Evolutionary conservation across 2,888 invertebrate genomes (phyloP).

Genomic region (Stenotaenia linearis): DNA sequence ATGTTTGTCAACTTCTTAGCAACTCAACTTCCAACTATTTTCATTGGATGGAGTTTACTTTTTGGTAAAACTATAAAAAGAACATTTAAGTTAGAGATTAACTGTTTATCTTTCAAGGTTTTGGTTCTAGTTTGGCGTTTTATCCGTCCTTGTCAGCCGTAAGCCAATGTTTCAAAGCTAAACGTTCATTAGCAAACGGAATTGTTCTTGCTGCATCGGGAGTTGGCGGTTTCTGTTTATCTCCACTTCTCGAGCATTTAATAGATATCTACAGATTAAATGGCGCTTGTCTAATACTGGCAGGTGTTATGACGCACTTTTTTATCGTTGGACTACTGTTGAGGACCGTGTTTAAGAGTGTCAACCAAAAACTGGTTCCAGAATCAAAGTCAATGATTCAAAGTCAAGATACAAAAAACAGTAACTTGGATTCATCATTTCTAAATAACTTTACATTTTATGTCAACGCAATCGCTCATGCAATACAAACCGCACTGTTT

Average conservation of each 20-base stretch:
- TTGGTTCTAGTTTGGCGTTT: constrained; percentile 13
- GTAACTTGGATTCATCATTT: not conserved
- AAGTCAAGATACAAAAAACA: too few relatives aligned
- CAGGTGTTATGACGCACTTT: not conserved
- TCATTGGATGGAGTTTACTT: constrained; percentile 6
- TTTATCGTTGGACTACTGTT: not conserved
- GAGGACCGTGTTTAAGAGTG: not conserved
- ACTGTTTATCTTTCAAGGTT: not conserved
- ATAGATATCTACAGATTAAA: not conserved
- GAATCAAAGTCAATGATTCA: too few relatives aligned
- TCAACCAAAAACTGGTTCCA: not conserved
- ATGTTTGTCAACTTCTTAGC: not conserved
- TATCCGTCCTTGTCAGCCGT: not conserved
- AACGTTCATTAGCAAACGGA: not conserved
- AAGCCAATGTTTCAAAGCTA: not conserved
- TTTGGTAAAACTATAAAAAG: not conserved
- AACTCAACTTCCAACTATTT: not conserved
- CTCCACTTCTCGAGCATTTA: not conserved
- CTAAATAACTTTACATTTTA: not conserved
- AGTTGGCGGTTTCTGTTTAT: not conserved
- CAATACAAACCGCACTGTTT: not conserved
- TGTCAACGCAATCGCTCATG: not conserved
- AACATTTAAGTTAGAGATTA: not conserved
- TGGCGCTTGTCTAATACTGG: not conserved
- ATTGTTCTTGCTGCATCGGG: not conserved